These are phyloP conservation scores for Gymnobelideus leadbeateri DNA, from an alignment of 2,113 vertebrate genomes.

Conservation along the genomic window DNA sequence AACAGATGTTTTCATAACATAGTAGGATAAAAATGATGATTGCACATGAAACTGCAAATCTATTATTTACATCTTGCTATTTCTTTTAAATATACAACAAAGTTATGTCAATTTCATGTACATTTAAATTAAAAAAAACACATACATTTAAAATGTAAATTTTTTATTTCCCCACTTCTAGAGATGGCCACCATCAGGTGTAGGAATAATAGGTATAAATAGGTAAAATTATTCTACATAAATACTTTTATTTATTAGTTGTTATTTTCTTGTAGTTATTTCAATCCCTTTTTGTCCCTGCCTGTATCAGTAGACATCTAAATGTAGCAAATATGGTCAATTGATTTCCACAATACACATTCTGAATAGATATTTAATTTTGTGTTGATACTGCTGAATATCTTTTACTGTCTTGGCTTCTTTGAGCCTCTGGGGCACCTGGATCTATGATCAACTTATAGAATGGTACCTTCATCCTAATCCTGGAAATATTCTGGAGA, in stretches of 20 bases:
- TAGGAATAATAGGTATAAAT: no score
- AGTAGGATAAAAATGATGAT: no score
- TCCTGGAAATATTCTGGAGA: not conserved
- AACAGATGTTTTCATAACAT: no score
- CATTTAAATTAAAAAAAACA: no score
- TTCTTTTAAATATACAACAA: no score
- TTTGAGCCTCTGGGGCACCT: not conserved
- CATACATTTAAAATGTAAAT: no score
- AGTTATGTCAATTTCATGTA: no score
- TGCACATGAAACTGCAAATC: no score
- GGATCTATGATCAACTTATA: not conserved
- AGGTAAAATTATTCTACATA: no score
- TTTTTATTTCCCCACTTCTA: no score
- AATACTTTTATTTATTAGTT: not conserved
- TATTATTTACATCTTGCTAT: no score
- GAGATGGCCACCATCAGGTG: not conserved
- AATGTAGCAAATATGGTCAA: not conserved
- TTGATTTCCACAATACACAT: not conserved
- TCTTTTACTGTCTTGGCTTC: not conserved
- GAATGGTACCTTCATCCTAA: slow-evolving; percentile 8
- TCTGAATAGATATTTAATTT: slow-evolving; percentile 5
- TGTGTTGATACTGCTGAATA: not conserved
- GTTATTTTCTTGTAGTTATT: slow-evolving; percentile 22
- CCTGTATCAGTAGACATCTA: not conserved
- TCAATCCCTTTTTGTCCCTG: slow-evolving; percentile 7